Conservation (phyloP, 2,797 vertebrate species). For the Esox lucius region DNA sequence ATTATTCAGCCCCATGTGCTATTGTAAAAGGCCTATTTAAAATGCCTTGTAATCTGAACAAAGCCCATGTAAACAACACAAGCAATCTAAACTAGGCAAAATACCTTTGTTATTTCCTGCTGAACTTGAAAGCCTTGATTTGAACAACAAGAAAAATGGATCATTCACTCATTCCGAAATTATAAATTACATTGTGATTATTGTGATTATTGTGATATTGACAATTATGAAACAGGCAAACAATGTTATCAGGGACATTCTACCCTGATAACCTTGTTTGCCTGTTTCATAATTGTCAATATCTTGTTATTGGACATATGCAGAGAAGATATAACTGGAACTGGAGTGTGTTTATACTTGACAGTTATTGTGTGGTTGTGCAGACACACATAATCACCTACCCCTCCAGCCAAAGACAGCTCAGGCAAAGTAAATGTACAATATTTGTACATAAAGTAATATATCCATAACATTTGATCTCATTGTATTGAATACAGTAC, state of each 20-base stretch:
- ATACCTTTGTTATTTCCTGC: background rate
- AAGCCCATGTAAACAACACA: background rate
- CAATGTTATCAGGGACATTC: conserved; percentile 5
- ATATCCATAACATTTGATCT: too few species aligned
- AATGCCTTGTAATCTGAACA: background rate
- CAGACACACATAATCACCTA: background rate
- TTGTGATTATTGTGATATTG: too few species aligned
- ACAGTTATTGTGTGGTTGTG: background rate
- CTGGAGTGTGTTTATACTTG: conserved; percentile 1
- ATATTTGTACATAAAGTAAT: background rate
- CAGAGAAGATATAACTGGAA: background rate
- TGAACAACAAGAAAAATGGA: background rate
- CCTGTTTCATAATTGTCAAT: conserved; percentile 6
- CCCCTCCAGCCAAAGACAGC: too few species aligned
- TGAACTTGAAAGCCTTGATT: background rate
- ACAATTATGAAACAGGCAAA: background rate
- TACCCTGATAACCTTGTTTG: background rate
- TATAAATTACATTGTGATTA: conserved; percentile 4
- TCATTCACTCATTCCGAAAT: background rate
- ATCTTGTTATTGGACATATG: conserved; percentile 5
- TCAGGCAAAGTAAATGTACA: background rate
- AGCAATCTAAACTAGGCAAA: background rate
- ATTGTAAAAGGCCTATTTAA: background rate
- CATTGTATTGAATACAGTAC: background rate
- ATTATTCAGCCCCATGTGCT: background rate